Evolutionary conservation across 2,113 vertebrate genomes (phyloP).

Genomic region (Seriola quinqueradiata): DNA sequence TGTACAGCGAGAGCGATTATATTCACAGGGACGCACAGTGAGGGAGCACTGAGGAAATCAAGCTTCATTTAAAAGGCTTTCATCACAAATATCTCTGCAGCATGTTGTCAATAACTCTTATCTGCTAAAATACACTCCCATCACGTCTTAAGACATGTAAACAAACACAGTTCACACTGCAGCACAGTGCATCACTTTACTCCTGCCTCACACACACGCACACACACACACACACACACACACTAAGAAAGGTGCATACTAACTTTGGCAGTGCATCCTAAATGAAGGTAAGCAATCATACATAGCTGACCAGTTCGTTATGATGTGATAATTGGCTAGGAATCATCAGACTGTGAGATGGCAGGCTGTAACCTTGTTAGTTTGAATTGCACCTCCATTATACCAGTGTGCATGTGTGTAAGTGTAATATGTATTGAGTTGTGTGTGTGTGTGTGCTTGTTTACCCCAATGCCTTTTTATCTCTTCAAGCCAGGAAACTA

Average conservation of each 20-base stretch:
- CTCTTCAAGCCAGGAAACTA: conserved; percentile 50
- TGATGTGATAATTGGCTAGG: conserved; percentile 76
- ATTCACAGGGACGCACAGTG: conserved; percentile 1
- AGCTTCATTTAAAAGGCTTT: conserved; percentile 21
- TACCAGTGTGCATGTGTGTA: not conserved
- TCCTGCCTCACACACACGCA: not conserved
- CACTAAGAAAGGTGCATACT: conserved; percentile 24
- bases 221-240: conserved; percentile 21
- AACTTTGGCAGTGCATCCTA: conserved; percentile 41
- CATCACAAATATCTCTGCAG: conserved; percentile 13
- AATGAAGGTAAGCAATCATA: conserved; percentile 69
- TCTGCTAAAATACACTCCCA: conserved; percentile 18
- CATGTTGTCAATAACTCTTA: conserved; percentile 7
- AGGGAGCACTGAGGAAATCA: not conserved
- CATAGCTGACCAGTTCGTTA: conserved; percentile 74
- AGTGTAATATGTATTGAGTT: conserved; percentile 8
- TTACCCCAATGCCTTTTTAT: conserved; percentile 16
- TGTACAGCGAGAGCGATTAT: conserved; percentile 1
- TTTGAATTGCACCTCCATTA: conserved; percentile 61
- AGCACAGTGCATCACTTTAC: conserved; percentile 22
- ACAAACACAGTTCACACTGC: conserved; percentile 40
- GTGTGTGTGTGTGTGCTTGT: conserved; percentile 25
- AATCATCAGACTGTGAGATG: conserved; percentile 74
- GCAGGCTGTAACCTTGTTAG: conserved; percentile 71
- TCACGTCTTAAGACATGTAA: conserved; percentile 22